Conservation (phyloP, 2,888 invertebrate genomes). For the Dolichopus griseipennis region DNA sequence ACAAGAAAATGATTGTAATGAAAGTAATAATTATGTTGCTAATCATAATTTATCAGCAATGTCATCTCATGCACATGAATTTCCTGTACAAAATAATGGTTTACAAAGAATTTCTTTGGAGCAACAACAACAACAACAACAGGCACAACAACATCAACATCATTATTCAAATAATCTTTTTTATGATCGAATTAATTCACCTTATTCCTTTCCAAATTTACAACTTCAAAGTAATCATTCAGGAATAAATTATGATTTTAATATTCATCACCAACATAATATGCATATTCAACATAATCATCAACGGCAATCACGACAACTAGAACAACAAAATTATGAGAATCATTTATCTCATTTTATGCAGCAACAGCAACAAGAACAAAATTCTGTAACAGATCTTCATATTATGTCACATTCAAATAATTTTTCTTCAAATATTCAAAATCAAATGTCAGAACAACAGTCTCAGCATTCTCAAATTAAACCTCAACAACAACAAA, state of each 20-base stretch:
- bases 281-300: conserved; percentile 18
- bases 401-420: conserved; percentile 30
- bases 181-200: neutral
- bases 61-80: neutral
- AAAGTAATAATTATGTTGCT: too few species aligned
- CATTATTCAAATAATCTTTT: neutral
- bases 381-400: conserved; percentile 21
- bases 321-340: conserved; percentile 16
- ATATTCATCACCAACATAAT: conserved; percentile 13
- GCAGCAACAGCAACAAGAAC: conserved; percentile 17
- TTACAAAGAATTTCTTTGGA: conserved; percentile 10
- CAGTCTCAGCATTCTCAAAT: conserved; percentile 17
- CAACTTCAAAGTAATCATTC: conserved; percentile 12
- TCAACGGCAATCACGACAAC: conserved; percentile 20
- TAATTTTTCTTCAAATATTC: conserved; percentile 14
- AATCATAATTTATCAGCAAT: conserved; percentile 8
- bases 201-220: neutral
- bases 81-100: neutral
- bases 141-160: conserved; percentile 13
- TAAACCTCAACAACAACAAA: conserved; percentile 18
- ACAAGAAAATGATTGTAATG: conserved; percentile 21
- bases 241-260: neutral
- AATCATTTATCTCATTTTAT: conserved; percentile 15
- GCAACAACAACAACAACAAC: conserved; percentile 20
- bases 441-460: conserved; percentile 15